Evolutionary conservation across 2,113 vertebrate genomes (phyloP).

Genomic region (Stigmatopora nigra): DNA sequence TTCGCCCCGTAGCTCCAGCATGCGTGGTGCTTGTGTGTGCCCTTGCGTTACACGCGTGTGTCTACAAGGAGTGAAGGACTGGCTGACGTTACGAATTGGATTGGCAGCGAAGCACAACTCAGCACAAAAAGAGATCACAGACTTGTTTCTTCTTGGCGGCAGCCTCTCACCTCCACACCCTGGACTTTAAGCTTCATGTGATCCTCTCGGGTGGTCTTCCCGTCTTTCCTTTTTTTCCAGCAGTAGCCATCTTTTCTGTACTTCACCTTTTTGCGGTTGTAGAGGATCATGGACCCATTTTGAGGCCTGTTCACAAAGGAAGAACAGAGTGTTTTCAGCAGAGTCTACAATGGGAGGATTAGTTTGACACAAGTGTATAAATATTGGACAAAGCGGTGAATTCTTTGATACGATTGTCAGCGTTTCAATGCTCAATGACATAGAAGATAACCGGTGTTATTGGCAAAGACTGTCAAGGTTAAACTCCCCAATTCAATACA

Average conservation of each 20-base stretch:
- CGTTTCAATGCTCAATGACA: neutral
- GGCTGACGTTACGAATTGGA: conserved; percentile 41
- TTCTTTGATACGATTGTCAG: neutral
- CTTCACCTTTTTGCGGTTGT: conserved; percentile 90
- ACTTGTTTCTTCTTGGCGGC: conserved; percentile 40
- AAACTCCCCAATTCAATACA: conserved; percentile 5
- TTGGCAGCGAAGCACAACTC: conserved; percentile 26
- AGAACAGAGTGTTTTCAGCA: conserved; percentile 4
- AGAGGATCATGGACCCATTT: conserved; percentile 88
- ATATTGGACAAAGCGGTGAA: neutral
- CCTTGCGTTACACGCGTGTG: conserved; percentile 23
- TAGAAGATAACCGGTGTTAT: conserved; percentile 1
- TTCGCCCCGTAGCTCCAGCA: conserved; percentile 28
- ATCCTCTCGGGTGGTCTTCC: conserved; percentile 88
- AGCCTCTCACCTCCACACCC: conserved; percentile 79
- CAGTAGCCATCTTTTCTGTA: conserved; percentile 90
- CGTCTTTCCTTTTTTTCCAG: conserved; percentile 91
- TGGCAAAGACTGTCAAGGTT: neutral
- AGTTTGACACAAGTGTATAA: conserved; percentile 2
- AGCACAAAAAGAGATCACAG: conserved; percentile 32
- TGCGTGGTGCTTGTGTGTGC: conserved; percentile 26
- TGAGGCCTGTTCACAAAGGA: conserved; percentile 69
- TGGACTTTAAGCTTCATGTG: conserved; percentile 94
- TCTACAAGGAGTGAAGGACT: conserved; percentile 25
- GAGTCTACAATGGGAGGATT: neutral